phyloP scores from a whole-genome alignment of 1,140 invertebrate species.

The Calliopsis andreniformis region DNA sequence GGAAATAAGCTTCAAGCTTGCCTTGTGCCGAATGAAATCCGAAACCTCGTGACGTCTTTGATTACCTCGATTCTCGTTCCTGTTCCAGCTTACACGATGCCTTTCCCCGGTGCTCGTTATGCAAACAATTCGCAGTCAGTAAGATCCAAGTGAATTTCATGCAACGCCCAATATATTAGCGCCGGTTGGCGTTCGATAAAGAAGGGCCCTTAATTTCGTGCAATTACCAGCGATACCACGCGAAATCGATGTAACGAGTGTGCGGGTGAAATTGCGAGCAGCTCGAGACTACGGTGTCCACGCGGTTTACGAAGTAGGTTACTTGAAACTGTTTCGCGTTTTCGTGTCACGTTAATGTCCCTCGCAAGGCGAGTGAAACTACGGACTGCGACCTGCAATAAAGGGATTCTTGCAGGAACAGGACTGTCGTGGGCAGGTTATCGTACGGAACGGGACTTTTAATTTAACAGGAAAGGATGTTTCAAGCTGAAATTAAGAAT shows the following conservation, averaged over 20 bases:
- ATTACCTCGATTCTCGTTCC: conserved; percentile 1
- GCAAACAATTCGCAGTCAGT: conserved; percentile 5
- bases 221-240: conserved; percentile 23
- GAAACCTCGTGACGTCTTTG: not conserved
- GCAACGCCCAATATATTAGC: conserved; percentile 27
- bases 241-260: conserved; percentile 40
- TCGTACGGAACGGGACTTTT: not conserved
- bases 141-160: not conserved
- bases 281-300: not conserved
- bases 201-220: conserved; percentile 32
- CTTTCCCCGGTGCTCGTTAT: not conserved
- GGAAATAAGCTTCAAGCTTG: too few species aligned
- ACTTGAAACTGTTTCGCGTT: not conserved
- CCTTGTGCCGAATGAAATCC: too few species aligned
- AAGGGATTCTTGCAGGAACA: not conserved
- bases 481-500: too few species aligned
- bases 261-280: not conserved
- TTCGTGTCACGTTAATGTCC: conserved; percentile 31
- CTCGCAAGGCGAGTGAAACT: conserved; percentile 23
- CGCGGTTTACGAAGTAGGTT: not conserved
- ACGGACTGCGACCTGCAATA: conserved; percentile 13
- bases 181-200: conserved; percentile 18
- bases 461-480: not conserved
- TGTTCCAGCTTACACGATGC: not conserved
- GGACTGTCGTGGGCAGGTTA: too few species aligned